Percentiles rank a stretch among this genome's conserved stretches.
phyloP scores from a whole-genome alignment of 2,113 vertebrate species.

The Nicator chloris region DNA sequence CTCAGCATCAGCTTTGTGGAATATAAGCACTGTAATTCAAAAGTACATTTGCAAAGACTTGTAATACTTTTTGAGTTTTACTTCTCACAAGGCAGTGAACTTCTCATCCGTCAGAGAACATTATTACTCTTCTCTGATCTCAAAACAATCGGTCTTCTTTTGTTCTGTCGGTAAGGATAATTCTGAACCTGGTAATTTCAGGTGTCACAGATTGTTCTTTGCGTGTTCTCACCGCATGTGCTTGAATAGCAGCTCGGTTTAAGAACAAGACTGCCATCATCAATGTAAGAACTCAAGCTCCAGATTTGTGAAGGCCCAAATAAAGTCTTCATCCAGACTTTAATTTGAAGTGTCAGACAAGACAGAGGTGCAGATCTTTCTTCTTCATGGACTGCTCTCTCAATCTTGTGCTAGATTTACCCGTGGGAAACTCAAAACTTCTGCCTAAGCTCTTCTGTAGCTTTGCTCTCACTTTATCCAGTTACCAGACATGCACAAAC shows the following conservation, averaged over 20 bases:
- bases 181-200: conserved; percentile 21
- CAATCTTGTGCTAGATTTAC: neutral
- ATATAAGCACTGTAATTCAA: neutral
- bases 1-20: neutral
- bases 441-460: neutral
- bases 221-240: neutral
- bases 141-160: neutral
- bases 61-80: neutral
- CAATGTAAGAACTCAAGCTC: neutral
- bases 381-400: neutral
- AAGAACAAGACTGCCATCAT: neutral
- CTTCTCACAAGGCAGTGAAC: neutral
- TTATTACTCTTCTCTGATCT: neutral
- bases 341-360: neutral
- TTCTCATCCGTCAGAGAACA: neutral
- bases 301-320: neutral
- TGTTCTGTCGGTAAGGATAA: neutral
- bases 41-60: neutral
- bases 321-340: neutral
- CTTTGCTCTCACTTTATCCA: neutral
- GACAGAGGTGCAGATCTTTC: neutral
- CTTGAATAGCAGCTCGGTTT: neutral
- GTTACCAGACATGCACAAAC: neutral
- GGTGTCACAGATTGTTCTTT: neutral
- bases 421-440: neutral